A percentile compares a stretch with the other conserved stretches of the same genome.
Evolutionary conservation across 2,113 vertebrate species (phyloP).

Genomic region (Mola mola): DNA sequence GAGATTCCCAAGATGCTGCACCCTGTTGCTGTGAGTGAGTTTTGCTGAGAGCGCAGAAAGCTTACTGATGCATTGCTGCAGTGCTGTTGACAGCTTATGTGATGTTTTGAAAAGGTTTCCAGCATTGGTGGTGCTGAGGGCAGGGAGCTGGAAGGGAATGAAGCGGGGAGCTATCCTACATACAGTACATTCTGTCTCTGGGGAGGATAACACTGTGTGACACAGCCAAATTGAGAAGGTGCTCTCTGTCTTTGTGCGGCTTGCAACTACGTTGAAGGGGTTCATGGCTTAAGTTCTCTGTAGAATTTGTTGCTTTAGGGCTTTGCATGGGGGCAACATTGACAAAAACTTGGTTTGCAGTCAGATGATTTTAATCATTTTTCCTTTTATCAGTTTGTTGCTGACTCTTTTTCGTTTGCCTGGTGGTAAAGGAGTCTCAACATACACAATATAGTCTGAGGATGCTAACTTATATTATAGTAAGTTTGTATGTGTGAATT

Average conservation of each 20-base stretch:
- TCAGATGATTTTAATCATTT: conserved; percentile 9
- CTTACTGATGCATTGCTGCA: conserved; percentile 31
- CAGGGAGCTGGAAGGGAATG: conserved; percentile 65
- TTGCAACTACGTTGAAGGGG: background rate
- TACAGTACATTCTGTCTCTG: conserved; percentile 65
- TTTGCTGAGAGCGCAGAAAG: conserved; percentile 42
- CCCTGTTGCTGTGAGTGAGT: conserved; percentile 2
- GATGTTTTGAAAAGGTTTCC: conserved; percentile 64
- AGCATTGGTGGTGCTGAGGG: conserved; percentile 40
- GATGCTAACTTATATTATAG: too few relatives aligned
- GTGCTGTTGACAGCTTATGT: conserved; percentile 44
- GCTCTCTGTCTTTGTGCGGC: conserved; percentile 16
- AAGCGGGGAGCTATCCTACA: conserved; percentile 17
- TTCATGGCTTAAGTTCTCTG: background rate
- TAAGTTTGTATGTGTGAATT: too few relatives aligned
- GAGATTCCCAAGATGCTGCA: conserved; percentile 31
- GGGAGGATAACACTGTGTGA: conserved; percentile 25
- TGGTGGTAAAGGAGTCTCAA: background rate
- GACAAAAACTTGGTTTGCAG: background rate
- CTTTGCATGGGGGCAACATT: background rate
- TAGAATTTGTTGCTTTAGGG: background rate
- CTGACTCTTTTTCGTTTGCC: conserved; percentile 42
- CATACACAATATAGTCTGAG: too few relatives aligned
- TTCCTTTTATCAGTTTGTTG: background rate
- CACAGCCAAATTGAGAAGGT: conserved; percentile 28